These are phyloP conservation scores for Heliconius sara DNA, from an alignment of 2,888 invertebrate species.

Conservation along the genomic window DNA sequence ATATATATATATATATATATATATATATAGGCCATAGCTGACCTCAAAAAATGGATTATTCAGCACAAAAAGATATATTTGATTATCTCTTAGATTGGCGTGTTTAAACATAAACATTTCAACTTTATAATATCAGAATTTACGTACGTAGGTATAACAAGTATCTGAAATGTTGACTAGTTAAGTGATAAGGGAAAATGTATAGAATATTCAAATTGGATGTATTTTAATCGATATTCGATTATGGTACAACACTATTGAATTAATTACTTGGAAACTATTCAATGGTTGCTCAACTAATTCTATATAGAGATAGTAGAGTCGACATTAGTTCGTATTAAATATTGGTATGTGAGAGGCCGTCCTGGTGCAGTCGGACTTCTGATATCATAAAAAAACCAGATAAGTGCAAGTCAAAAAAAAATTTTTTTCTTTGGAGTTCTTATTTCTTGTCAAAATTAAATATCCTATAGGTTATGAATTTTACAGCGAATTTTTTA, in stretches of 20 bases:
- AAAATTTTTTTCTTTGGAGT: too few relatives aligned
- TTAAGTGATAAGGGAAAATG: conserved; percentile 22
- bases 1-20: too few relatives aligned
- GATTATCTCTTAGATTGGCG: too few relatives aligned
- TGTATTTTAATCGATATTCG: conserved; percentile 14
- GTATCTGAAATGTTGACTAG: conserved; percentile 12
- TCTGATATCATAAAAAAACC: background rate
- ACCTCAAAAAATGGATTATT: too few relatives aligned
- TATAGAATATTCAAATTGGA: conserved; percentile 19
- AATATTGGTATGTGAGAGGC: background rate
- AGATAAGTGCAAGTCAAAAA: too few relatives aligned
- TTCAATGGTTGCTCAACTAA: background rate
- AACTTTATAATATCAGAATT: background rate
- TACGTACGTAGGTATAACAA: conserved; percentile 1
- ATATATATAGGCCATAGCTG: too few relatives aligned
- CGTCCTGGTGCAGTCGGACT: background rate
- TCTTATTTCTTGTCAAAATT: too few relatives aligned
- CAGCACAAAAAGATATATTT: too few relatives aligned
- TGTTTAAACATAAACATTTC: background rate
- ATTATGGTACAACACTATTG: conserved; percentile 25
- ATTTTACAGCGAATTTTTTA: too few relatives aligned
- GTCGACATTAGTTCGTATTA: background rate
- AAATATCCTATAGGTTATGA: too few relatives aligned
- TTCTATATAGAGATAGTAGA: background rate
- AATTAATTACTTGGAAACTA: conserved; percentile 15